Conservation (phyloP, 2,888 invertebrate genomes). For the Lasioglossum oenotherae region DNA sequence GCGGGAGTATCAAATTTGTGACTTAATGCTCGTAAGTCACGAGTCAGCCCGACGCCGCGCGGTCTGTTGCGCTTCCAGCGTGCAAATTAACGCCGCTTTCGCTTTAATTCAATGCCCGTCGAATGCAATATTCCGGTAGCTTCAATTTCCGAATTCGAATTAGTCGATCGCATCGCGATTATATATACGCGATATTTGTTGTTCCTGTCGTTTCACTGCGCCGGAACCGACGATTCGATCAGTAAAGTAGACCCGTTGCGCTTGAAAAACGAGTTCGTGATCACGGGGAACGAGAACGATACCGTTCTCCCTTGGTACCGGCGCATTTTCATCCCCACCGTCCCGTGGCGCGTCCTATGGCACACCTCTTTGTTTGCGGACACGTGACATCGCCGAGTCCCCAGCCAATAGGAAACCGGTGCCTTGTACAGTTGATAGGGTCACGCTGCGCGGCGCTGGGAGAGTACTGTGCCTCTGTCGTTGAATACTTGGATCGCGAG, state of each 20-base stretch:
- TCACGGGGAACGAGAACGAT: background rate
- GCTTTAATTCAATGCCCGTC: constrained; percentile 22
- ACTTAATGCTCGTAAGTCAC: constrained; percentile 53
- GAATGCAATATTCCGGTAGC: background rate
- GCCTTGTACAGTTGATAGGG: no score
- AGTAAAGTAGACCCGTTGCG: background rate
- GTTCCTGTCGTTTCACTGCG: background rate
- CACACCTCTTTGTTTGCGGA: background rate
- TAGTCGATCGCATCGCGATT: constrained; percentile 4
- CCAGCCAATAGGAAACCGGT: background rate
- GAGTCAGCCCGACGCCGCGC: background rate
- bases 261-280: background rate
- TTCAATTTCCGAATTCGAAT: background rate
- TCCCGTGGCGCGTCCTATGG: background rate
- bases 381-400: background rate
- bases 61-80: background rate
- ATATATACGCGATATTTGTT: background rate
- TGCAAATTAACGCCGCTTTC: constrained; percentile 37
- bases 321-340: background rate
- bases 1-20: constrained; percentile 43
- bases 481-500: no score
- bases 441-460: no score
- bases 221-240: background rate
- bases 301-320: background rate
- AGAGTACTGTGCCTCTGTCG: background rate